Evolutionary conservation across 2,888 invertebrate species (phyloP).

Genomic region (Chydorus sphaericus): DNA sequence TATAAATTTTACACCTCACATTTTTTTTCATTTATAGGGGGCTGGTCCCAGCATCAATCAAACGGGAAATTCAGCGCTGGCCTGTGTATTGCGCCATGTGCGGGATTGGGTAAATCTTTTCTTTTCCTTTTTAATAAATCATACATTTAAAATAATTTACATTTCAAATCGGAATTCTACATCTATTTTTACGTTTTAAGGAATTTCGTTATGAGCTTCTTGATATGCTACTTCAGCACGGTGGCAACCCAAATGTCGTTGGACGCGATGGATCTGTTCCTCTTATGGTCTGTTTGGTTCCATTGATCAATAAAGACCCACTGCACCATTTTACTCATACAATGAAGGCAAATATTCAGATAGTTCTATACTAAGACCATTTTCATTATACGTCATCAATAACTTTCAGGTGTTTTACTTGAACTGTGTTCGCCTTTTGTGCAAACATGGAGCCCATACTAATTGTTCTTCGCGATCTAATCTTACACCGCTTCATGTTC

Average conservation of each 20-base stretch:
- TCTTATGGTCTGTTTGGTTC: constrained; percentile 56
- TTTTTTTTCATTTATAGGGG: constrained; percentile 29
- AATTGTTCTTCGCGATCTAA: constrained; percentile 54
- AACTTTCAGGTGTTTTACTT: constrained; percentile 46
- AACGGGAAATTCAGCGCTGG: constrained; percentile 48
- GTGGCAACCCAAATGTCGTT: constrained; percentile 50
- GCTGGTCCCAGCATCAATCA: constrained; percentile 53
- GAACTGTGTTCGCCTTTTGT: constrained; percentile 49
- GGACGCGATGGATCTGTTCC: constrained; percentile 56
- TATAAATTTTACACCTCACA: not conserved
- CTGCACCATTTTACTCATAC: constrained; percentile 54
- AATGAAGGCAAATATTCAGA: constrained; percentile 41
- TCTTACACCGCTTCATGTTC: constrained; percentile 50
- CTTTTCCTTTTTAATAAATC: no score
- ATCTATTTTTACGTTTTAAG: no score
- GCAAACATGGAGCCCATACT: constrained; percentile 55
- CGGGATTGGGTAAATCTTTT: no score
- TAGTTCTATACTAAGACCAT: constrained; percentile 17
- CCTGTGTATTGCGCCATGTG: constrained; percentile 50
- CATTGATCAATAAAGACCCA: constrained; percentile 57
- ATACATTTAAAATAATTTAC: no score
- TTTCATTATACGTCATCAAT: not conserved
- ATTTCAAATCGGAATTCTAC: no score
- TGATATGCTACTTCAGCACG: constrained; percentile 42
- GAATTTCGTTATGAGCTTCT: constrained; percentile 45